Evolutionary conservation across 53 echinoderm and acorn worm genomes (phyloP), one percentile per base, ranked within the genome.

Genomic region (Actinopyga echinites): DNA sequence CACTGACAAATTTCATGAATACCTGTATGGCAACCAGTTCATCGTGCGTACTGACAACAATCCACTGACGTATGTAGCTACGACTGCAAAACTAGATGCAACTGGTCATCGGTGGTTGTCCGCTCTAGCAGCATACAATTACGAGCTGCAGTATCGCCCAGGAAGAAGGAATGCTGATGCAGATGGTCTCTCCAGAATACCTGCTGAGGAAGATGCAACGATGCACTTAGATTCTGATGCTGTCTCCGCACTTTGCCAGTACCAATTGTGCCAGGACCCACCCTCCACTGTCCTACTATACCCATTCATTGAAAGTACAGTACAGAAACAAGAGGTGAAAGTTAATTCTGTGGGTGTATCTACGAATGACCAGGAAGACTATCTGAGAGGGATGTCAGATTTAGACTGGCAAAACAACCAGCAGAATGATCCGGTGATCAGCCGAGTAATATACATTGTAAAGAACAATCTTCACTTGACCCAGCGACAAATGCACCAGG

Each of bases 21-120:
- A 56, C 31, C 83, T 88, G 12, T 83, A 88, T 59, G 83, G 83
- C 8, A 83, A 75, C 31, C 73, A 55, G 22, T 34, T 61, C 13
- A 45, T 55, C 1, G 88, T 83, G 4, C 22, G 20, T 1, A 88
- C 88, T 7, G 88, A 88, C 29, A 88, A 88, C n/a, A 88, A 88
- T 36, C 83, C 88, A 24, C 10, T 88, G 2, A 88, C 88, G 0
- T 88, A 88, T 53, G 83, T 88, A 1, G 52, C 68, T 20, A 89
- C 85, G 8, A 69, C 85, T 22, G 89, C 85, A 35, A 89, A 85
- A 68, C 63, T 89, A 13, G 85, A 89, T 80, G 85, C 90, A n/a
- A 85, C 89, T 45, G 85, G 89, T 17, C 85, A 85, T 28, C 56
- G 82, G 23, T 89, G 89, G 85, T 45, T 89, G n/a, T 80, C 89